A percentile compares a stretch with the other conserved stretches of the same genome.
phyloP scores from a whole-genome alignment of 2,797 vertebrate species.

The Coregonus sp. region DNA sequence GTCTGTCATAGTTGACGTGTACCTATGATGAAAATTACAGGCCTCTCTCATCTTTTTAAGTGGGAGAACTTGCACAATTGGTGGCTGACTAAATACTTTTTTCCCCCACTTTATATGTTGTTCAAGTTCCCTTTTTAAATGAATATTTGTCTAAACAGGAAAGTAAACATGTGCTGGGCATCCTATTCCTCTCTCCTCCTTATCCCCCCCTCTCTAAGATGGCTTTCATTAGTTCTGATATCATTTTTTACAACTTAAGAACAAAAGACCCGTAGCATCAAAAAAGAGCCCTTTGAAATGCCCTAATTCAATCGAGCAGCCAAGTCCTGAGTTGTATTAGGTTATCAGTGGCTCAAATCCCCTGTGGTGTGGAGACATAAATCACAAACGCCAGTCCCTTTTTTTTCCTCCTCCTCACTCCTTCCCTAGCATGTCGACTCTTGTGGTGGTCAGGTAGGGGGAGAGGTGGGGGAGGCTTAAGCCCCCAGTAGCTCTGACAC shows the following conservation, averaged over 20 bases:
- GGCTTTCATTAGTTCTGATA: constrained; percentile 49
- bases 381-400: constrained; percentile 71
- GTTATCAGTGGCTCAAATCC: constrained; percentile 78
- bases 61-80: too few relatives aligned
- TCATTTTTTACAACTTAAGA: constrained; percentile 45
- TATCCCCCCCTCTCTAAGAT: constrained; percentile 24
- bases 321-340: constrained; percentile 75
- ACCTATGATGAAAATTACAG: too few relatives aligned
- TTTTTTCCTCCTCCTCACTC: constrained; percentile 2
- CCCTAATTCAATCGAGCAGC: constrained; percentile 74
- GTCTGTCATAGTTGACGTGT: too few relatives aligned
- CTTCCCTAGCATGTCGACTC: constrained; percentile 49
- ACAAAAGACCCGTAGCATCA: constrained; percentile 63
- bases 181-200: constrained; percentile 6
- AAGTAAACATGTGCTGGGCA: neutral
- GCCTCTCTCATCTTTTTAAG: too few relatives aligned
- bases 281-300: constrained; percentile 59
- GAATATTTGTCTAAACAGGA: neutral
- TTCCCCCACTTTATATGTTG: neutral
- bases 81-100: too few relatives aligned
- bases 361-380: constrained; percentile 73
- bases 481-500: constrained; percentile 46
- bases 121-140: neutral
- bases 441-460: constrained; percentile 45
- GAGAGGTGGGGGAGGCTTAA: constrained; percentile 38